These are phyloP conservation scores for Halcyon badia DNA, from an alignment of 2,797 vertebrate genomes.

Conservation along the genomic window DNA sequence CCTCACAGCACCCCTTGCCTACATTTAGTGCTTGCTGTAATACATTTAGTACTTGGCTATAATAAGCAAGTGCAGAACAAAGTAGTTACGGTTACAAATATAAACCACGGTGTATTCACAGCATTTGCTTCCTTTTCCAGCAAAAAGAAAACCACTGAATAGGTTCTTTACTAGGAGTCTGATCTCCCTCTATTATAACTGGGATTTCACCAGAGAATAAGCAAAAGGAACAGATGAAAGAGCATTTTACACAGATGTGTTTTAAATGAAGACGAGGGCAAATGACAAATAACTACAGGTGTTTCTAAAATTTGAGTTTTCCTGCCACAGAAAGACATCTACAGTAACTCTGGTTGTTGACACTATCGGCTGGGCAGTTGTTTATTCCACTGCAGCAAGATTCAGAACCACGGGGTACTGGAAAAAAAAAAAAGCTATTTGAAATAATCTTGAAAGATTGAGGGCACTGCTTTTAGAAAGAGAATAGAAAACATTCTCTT, in stretches of 20 bases:
- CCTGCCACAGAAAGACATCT: not conserved
- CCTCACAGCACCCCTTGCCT: not conserved
- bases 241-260: not conserved
- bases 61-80: not conserved
- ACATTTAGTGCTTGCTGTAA: not conserved
- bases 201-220: not conserved
- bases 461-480: constrained; percentile 26
- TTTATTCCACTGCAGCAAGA: not conserved
- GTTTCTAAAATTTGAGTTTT: not conserved
- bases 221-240: not conserved
- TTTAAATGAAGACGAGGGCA: not conserved
- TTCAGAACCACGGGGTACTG: constrained; percentile 6
- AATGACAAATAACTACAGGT: not conserved
- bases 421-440: not conserved
- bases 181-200: not conserved
- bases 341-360: not conserved
- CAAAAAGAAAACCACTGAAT: not conserved
- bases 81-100: not conserved
- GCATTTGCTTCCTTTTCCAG: not conserved
- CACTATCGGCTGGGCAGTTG: not conserved
- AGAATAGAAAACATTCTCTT: not conserved
- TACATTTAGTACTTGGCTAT: not conserved
- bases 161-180: not conserved
- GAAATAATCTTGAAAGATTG: constrained; percentile 39
- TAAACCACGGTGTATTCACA: not conserved